These are phyloP conservation scores for Rhinichthys osculus DNA, from an alignment of 2,797 vertebrate genomes.

Conservation along the genomic window DNA sequence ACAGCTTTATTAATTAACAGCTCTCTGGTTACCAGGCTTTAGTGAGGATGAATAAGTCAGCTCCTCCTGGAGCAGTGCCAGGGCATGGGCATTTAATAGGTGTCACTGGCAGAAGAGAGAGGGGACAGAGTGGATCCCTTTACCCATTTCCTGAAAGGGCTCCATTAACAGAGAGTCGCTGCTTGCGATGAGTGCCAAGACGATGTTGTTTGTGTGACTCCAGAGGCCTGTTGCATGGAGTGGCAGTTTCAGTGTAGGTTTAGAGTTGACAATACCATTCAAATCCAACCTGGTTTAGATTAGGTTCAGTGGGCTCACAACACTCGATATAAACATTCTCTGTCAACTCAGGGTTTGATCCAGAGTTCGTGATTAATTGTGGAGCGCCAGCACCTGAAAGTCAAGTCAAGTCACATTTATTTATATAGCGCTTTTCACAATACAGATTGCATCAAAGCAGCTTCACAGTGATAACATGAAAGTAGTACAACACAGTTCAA, in stretches of 20 bases:
- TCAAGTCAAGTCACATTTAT: no score
- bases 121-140: slow-evolving; percentile 55
- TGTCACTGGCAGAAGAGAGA: slow-evolving; percentile 49
- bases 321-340: neutral
- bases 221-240: neutral
- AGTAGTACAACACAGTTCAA: no score
- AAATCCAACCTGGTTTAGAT: neutral
- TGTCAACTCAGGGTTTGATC: neutral
- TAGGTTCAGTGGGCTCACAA: neutral
- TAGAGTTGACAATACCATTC: neutral
- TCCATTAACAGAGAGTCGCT: slow-evolving; percentile 48
- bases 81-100: slow-evolving; percentile 57
- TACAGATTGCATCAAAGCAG: no score
- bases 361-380: neutral
- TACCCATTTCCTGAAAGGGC: slow-evolving; percentile 60
- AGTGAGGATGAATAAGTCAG: slow-evolving; percentile 64
- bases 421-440: no score
- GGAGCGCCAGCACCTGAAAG: neutral
- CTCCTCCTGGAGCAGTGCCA: slow-evolving; percentile 51
- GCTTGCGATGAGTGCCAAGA: slow-evolving; percentile 44
- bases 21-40: slow-evolving; percentile 81
- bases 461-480: no score
- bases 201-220: slow-evolving; percentile 37
- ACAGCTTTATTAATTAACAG: slow-evolving; percentile 87
- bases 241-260: neutral